Base-by-base conservation (phyloP, 2,888 invertebrate species). In the Zygogramma bicolorata region DNA sequence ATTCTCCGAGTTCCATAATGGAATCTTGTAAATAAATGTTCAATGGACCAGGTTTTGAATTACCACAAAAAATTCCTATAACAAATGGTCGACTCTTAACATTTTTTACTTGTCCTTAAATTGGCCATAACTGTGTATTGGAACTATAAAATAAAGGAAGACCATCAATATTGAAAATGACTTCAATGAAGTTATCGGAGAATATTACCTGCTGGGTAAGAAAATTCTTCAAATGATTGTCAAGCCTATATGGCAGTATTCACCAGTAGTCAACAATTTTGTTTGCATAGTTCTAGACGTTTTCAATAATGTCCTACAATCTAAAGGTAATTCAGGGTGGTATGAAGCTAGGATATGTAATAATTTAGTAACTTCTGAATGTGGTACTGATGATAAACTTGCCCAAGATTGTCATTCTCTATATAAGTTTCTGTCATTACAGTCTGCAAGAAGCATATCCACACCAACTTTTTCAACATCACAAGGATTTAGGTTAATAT, bases 1-100 rank as follows among this genome's bases (percentile, higher is more conserved):
- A 61, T 65, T 59, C 15, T 49, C 20, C 27, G 27, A 77, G 59
- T 66, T 79, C 77, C 42, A n/a, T 53, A 34, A 80, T 59, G 72
- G 78, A 78, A 49, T 79, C 63, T 57, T 77, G 62, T 25, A 78
- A 71, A 74, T 69, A 80, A 25, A 65, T 29, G 57, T 70, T 42
- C 34, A 76, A 38, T 40, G 76, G 77, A 63, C 46, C 58, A 38
- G 77, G 77, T 70, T 79, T 74, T n/a, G n/a, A n/a, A n/a, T n/a
- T n/a, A n/a, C n/a, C n/a, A n/a, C n/a, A n/a, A n/a, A n/a, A n/a
- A n/a, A 71, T 18, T 8, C 67, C 59, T 42, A 73, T 59, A 13
- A 53, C 61, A 68, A 71, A 71, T 27, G 68, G 71, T 49, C 31
- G 20, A 57, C 31, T 46, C 13, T 63, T 53, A 49, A 49, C 38